Conservation (phyloP, 2,888 invertebrate genomes). For the Aphodius granarius region DNA sequence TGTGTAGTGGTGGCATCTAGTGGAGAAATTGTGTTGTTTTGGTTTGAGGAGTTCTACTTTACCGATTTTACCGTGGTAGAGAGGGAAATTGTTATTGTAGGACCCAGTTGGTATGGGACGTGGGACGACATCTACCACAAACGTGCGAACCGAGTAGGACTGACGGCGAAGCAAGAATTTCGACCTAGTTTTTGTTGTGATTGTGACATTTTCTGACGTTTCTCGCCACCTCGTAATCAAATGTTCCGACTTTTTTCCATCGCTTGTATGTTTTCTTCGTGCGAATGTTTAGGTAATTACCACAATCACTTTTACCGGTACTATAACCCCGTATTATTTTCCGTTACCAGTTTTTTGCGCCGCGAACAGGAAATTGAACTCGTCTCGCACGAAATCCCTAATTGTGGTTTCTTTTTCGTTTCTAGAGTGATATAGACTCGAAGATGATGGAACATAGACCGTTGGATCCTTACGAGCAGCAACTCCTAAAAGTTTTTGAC, state of each 20-base stretch:
- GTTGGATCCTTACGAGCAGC: constrained; percentile 78
- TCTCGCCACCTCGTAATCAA: constrained; percentile 24
- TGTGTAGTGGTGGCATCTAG: background rate
- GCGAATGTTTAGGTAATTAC: constrained; percentile 28
- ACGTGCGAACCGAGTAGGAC: background rate
- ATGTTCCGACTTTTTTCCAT: constrained; percentile 29
- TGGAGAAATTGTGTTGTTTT: background rate
- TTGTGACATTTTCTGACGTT: constrained; percentile 31
- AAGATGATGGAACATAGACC: constrained; percentile 39
- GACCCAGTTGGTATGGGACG: background rate
- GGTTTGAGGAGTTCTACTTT: background rate
- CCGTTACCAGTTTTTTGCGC: background rate
- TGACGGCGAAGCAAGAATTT: constrained; percentile 22
- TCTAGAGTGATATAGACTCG: constrained; percentile 13
- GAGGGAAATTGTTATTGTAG: background rate
- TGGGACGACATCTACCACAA: constrained; percentile 8
- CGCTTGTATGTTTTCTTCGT: constrained; percentile 22
- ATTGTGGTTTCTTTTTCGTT: background rate
- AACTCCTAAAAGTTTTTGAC: constrained; percentile 78
- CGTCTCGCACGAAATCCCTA: background rate
- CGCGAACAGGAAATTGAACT: constrained; percentile 4
- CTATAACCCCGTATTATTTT: background rate
- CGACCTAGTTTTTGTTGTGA: constrained; percentile 37
- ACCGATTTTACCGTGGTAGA: background rate
- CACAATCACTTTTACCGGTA: background rate